Evolutionary conservation across 2,888 invertebrate genomes (phyloP).

Genomic region (Metalampra italica): DNA sequence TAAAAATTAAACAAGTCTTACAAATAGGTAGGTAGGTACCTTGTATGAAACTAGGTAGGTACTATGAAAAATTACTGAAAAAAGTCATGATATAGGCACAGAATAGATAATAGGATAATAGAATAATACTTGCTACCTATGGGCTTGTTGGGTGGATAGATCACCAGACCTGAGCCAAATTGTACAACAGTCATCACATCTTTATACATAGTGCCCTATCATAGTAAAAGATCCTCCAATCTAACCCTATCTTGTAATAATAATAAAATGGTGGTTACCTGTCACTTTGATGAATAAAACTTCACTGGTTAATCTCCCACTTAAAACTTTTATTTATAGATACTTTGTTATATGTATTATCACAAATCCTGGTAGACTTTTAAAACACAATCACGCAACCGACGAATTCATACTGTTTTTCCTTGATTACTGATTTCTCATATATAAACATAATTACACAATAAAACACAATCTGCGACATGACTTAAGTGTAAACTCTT

Average conservation of each 20-base stretch:
- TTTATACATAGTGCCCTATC: too few species aligned
- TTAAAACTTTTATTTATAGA: conserved; percentile 79
- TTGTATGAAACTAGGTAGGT: too few species aligned
- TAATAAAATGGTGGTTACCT: conserved; percentile 46
- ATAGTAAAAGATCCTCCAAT: too few species aligned
- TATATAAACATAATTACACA: conserved; percentile 78
- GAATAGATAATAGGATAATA: too few species aligned
- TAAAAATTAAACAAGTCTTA: too few species aligned
- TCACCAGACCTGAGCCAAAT: too few species aligned
- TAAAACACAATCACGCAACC: conserved; percentile 83
- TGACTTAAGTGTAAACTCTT: conserved; percentile 72
- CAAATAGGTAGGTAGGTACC: too few species aligned
- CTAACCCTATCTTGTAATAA: not conserved
- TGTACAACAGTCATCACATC: too few species aligned
- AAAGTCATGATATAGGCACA: too few species aligned
- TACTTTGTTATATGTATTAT: conserved; percentile 85
- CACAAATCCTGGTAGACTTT: conserved; percentile 87
- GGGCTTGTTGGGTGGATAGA: too few species aligned
- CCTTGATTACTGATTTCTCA: conserved; percentile 74
- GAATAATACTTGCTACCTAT: too few species aligned
- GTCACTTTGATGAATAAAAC: conserved; percentile 68
- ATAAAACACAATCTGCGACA: conserved; percentile 72
- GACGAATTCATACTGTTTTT: conserved; percentile 74
- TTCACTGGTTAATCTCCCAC: conserved; percentile 76
- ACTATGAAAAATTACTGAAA: too few species aligned